Base-by-base conservation (phyloP, 2,888 invertebrate genomes). In the Sialis lutaria region DNA sequence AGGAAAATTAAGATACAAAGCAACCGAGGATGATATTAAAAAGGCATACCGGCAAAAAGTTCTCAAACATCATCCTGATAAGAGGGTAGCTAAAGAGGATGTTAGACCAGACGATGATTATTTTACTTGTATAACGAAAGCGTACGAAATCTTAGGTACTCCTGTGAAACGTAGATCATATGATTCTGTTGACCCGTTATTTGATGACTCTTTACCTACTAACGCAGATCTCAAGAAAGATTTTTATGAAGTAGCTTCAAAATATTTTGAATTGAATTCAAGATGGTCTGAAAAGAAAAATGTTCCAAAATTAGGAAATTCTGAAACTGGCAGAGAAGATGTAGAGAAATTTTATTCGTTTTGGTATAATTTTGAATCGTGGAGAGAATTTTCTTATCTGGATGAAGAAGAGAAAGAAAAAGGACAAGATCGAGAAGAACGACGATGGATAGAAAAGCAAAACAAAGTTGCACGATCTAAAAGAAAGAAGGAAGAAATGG, bases 401-500 rank as follows among this genome's bases (percentile, higher is more conserved):
- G 98, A 99, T 62, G 96, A 97, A 67, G 97, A 98, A 63, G 97
- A 97, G 60, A 97, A 97, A 62, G 95, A 97, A 60, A 90, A 88
- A 58, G 97, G 96, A 1, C 90, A 93, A 62, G 95, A 88, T 64
- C 79, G 97, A 2, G 96, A 96, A 57, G 96, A 96, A 67, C 72
- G 98, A 42, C 77, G 92, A 51, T 97, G 93, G 87, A 97, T 99
- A 60, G 98, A 99, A 61, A 97, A 95, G 66, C 88, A 93, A 64
- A 99, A 99, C 64, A 95, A 92, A 71, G 82, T 77, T 2, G 90
- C 88, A 6, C 71, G 98, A 42, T 83, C 88, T 34, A 87, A 95
- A 60, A 75, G 88, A 59, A 95, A 96, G 68, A 97, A 97, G 64
- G 96, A 97, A 61, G 98, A 99, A 71, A 91, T 90, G 83, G 74